Conservation (phyloP, 2,888 invertebrate species). For the Gastracanthus pulcherrimus region DNA sequence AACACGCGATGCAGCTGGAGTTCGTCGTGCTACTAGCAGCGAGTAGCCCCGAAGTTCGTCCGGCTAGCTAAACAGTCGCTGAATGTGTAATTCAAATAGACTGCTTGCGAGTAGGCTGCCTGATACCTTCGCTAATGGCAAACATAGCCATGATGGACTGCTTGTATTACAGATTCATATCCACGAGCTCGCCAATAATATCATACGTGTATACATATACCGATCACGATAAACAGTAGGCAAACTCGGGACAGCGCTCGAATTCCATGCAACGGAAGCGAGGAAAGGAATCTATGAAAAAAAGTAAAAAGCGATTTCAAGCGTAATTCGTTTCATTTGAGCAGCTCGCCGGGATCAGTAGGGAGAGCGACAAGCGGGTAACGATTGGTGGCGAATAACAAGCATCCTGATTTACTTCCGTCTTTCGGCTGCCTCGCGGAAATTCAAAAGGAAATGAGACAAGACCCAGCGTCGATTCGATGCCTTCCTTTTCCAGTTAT, state of each 20-base stretch:
- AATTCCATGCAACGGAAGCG: no score
- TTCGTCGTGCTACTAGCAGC: neutral
- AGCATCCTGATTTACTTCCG: slow-evolving; percentile 64
- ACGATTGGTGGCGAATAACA: slow-evolving; percentile 63
- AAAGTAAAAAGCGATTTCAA: no score
- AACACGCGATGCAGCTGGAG: neutral
- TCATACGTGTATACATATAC: neutral
- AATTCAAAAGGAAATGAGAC: slow-evolving; percentile 64
- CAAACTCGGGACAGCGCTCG: no score
- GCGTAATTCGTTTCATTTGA: neutral
- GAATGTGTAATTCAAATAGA: slow-evolving; percentile 29
- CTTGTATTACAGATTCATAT: slow-evolving; percentile 31
- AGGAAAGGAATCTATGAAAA: no score
- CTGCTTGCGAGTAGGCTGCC: slow-evolving; percentile 10
- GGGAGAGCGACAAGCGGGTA: slow-evolving; percentile 17
- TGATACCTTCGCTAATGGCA: slow-evolving; percentile 7
- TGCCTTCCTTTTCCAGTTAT: neutral
- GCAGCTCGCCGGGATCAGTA: neutral
- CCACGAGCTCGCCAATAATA: neutral
- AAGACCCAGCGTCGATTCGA: slow-evolving; percentile 9
- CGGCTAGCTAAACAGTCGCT: slow-evolving; percentile 6
- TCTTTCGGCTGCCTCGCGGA: slow-evolving; percentile 57
- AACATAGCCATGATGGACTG: slow-evolving; percentile 20
- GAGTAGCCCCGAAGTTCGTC: neutral
- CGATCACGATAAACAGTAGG: no score